phyloP scores from a whole-genome alignment of 1,140 invertebrate species.

The Micrasema longulum region DNA sequence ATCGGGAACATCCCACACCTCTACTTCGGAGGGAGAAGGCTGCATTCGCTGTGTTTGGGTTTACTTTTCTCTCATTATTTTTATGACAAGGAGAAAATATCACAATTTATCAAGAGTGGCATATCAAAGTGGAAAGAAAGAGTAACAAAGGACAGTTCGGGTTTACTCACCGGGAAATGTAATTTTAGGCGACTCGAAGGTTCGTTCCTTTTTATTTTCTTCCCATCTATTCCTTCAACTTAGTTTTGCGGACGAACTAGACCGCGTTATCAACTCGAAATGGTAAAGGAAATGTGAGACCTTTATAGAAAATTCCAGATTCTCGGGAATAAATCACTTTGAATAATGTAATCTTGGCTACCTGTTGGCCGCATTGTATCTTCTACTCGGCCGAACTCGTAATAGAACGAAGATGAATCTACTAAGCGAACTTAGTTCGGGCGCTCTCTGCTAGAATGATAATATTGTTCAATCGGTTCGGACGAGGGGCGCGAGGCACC shows the following conservation, averaged over 20 bases:
- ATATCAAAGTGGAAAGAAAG: slow-evolving; percentile 28
- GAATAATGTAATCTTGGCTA: slow-evolving; percentile 10
- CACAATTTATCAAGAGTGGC: slow-evolving; percentile 44
- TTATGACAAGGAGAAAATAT: slow-evolving; percentile 49
- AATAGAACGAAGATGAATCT: slow-evolving; percentile 13
- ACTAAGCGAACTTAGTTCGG: neutral
- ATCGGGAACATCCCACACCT: slow-evolving; percentile 1
- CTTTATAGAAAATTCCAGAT: too few species aligned
- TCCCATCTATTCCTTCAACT: too few species aligned
- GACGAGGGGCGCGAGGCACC: slow-evolving; percentile 6
- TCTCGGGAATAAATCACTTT: too few species aligned
- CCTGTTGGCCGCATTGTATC: slow-evolving; percentile 29
- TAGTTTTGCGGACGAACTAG: too few species aligned
- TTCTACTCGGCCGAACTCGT: slow-evolving; percentile 13
- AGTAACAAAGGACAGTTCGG: neutral
- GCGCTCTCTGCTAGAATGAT: slow-evolving; percentile 22
- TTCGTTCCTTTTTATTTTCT: too few species aligned
- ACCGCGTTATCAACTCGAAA: too few species aligned
- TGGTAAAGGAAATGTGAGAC: too few species aligned
- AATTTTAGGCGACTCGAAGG: too few species aligned
- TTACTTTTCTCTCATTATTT: slow-evolving; percentile 37
- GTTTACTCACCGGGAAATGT: too few species aligned
- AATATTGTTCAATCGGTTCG: slow-evolving; percentile 50
- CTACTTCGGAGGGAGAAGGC: slow-evolving; percentile 30
- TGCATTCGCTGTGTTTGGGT: slow-evolving; percentile 3